Base-by-base conservation (phyloP, 2,113 vertebrate species). In the Sarotherodon lohbergeri region DNA sequence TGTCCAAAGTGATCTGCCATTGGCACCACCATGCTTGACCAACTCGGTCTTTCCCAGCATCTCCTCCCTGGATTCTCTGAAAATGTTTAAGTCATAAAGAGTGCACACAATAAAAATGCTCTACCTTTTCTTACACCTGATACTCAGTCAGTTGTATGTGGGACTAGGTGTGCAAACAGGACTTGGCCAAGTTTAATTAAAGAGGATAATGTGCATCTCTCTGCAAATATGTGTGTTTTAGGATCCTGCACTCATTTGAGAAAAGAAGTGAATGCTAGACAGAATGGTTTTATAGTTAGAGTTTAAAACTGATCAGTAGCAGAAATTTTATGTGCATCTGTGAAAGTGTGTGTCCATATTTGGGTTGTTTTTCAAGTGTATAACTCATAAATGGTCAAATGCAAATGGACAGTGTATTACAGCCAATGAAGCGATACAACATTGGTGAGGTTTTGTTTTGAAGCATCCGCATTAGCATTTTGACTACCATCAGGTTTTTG, bases 151-250 rank as follows among this genome's bases (percentile, higher is more conserved):
- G 54, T 43, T 43, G 32, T 61, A 55, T 54, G 78, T 73, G 88
- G 81, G 80, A n/a, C 89, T 78, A 81, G 73, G 46, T 52, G 16
- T 73, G 89, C 92, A 95, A 95, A 96, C 80, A 95, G 43, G 39
- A 88, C 32, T 27, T 32, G 27, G 27, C 73, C 27, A 2, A 32
- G 52, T 95, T 95, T 94, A 95, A 96, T 95, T 95, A 95, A 95
- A 88, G 36, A 82, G 83, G 91, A 94, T 91, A 90, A 94, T 89
- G 86, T 81, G 41, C 27, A 78, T 78, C 80, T 92, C 90, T 92
- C 91, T 89, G 94, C 90, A 95, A 94, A 94, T 91, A 91, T 90
- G 7, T 29, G 50, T 85, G 88, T 71, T 7, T 80, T 41, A 55
- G 43, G 86, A 89, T 90, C 85, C 89, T 68, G 80, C 88, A 90